Base-by-base conservation (phyloP, 37 sponge, comb jelly and placozoan species). In the Crambe crambe region DNA sequence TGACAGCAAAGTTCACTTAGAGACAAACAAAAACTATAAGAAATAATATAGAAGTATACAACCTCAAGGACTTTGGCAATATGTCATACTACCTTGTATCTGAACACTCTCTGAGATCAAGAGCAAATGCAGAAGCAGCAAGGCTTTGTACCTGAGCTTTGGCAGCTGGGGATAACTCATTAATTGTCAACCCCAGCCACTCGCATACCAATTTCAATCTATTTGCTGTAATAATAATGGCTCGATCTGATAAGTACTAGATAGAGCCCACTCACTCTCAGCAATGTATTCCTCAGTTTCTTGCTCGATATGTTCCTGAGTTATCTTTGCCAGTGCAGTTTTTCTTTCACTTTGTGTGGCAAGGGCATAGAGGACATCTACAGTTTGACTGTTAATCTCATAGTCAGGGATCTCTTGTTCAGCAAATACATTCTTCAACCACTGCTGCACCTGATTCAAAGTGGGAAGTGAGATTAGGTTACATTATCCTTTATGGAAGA, bases 261-360 rank as follows among this genome's bases (percentile, higher is more conserved):
- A n/a, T n/a, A n/a, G n/a, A n/a, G n/a, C n/a, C n/a, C 2, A 63
- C 82, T 42, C 27, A 92, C 92, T 77, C 61, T 92, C 92, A 59
- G 81, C 31, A 9, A 57, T 67, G 57, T 87, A 92, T 68, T 92
- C 92, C 18, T 62, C 37, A 31, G 73, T 58, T 57, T 80, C 83
- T 59, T 74, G 84, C 58, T 84, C 67, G 38, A 80, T 34, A 31
- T 80, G 88, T 40, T 70, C 59, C 22, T 65, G 32, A 23, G 83
- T 18, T 25, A 70, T 25, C 20, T 74, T 31, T 34, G 63, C 51
- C 10, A 21, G 10, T 6, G 42, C 68, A 18, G 74, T 75, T 17
- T 59, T 70, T 37, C 17, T 39, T 32, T 75, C 43, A 27, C 68
- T 39, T 22, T 70, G 44, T 35, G 56, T n/a, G 39, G 83, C 88